A percentile compares a stretch with the other conserved stretches of the same genome.
Conservation (phyloP, 2,113 vertebrate genomes). For the Isurus oxyrinchus region DNA sequence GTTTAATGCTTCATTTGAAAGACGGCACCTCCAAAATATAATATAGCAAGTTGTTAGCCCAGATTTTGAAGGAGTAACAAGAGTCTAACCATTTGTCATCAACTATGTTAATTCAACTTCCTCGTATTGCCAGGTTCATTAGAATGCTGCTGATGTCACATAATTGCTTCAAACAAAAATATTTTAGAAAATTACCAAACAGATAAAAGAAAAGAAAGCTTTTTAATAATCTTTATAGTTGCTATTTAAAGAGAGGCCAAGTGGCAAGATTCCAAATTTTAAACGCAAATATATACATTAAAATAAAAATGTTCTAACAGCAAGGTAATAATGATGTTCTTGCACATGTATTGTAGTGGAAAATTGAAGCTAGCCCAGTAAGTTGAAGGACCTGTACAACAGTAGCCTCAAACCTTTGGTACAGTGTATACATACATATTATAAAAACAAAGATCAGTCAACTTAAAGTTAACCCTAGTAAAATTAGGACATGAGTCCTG, state of each 20-base stretch:
- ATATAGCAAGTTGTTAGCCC: background rate
- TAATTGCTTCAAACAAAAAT: background rate
- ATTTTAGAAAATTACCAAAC: background rate
- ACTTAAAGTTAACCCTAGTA: background rate
- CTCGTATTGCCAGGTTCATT: background rate
- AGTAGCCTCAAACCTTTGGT: background rate
- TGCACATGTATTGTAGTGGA: background rate
- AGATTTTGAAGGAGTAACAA: background rate
- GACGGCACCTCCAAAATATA: background rate
- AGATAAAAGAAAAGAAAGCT: background rate
- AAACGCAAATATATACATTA: background rate
- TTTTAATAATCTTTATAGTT: background rate
- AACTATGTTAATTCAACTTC: background rate
- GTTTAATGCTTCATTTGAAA: background rate
- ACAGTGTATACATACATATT: background rate
- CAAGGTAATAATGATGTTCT: background rate
- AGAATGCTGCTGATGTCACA: background rate
- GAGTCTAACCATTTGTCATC: background rate
- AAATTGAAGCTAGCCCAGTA: background rate
- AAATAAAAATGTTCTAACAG: background rate
- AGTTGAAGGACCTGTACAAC: background rate
- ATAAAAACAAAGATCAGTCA: background rate
- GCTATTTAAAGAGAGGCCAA: background rate
- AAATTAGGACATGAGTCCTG: background rate
- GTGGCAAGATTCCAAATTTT: background rate